Evolutionary conservation across 2,888 invertebrate genomes (phyloP).

Genomic region (Nemotelus nigrinus): DNA sequence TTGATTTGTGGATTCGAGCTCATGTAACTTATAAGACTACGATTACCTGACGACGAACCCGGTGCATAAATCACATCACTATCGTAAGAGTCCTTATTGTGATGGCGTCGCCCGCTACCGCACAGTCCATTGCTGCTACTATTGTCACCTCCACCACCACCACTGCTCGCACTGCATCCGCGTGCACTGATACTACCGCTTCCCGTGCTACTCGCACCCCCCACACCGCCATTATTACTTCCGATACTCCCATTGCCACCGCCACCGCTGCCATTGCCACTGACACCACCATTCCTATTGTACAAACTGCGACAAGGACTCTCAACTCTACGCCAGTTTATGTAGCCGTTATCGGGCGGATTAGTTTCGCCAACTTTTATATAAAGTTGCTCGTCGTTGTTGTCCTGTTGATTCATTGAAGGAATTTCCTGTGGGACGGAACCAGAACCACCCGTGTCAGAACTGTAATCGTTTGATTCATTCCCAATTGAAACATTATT

Average conservation of each 20-base stretch:
- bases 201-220: constrained; percentile 26
- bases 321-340: constrained; percentile 57
- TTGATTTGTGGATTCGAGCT: constrained; percentile 53
- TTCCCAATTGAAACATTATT: constrained; percentile 35
- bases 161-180: constrained; percentile 22
- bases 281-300: constrained; percentile 53
- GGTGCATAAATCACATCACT: constrained; percentile 64
- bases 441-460: constrained; percentile 54
- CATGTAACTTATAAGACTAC: constrained; percentile 63
- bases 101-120: constrained; percentile 39
- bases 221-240: constrained; percentile 27
- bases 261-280: constrained; percentile 41
- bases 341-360: constrained; percentile 52
- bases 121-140: constrained; percentile 27
- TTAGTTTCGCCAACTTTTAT: constrained; percentile 62
- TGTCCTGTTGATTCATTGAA: constrained; percentile 61
- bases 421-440: constrained; percentile 54
- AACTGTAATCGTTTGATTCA: constrained; percentile 34
- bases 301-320: constrained; percentile 57
- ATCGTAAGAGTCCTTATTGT: constrained; percentile 51
- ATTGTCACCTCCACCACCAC: constrained; percentile 22
- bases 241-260: constrained; percentile 51
- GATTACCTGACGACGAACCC: constrained; percentile 57
- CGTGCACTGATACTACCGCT: constrained; percentile 16
- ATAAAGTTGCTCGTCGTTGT: constrained; percentile 63